phyloP scores from a whole-genome alignment of 2,113 vertebrate species.

The Nothobranchius furzeri region DNA sequence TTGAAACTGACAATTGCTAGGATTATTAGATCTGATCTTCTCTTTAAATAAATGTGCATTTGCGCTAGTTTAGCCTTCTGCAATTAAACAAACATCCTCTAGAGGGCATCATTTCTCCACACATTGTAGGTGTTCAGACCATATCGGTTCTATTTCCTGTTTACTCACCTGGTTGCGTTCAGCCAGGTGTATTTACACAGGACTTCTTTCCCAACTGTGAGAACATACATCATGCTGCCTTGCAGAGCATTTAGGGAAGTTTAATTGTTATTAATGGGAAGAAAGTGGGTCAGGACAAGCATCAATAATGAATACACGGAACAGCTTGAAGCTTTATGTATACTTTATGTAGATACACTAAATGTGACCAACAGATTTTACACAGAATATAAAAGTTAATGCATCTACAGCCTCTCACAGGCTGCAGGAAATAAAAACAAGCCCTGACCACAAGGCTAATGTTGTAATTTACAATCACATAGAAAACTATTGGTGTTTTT shows the following conservation, averaged over 20 bases:
- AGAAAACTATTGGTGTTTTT: conserved; percentile 75
- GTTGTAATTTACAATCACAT: conserved; percentile 79
- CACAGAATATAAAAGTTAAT: conserved; percentile 79
- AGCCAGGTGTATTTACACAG: neutral
- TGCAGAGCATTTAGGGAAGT: conserved; percentile 1
- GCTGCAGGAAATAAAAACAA: conserved; percentile 70
- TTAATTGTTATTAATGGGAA: conserved; percentile 42
- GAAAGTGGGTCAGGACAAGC: conserved; percentile 55
- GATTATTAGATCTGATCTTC: too few species aligned
- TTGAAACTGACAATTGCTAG: too few species aligned
- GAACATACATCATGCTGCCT: neutral
- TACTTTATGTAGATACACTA: conserved; percentile 76
- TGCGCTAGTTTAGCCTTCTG: neutral
- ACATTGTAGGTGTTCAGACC: neutral
- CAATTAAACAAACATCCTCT: neutral
- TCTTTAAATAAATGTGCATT: too few species aligned
- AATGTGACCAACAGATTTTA: conserved; percentile 76
- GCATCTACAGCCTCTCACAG: conserved; percentile 62
- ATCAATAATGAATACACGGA: conserved; percentile 59
- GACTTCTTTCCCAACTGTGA: neutral
- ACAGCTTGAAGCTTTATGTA: conserved; percentile 54
- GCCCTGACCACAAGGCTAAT: conserved; percentile 63
- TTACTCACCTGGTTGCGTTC: neutral
- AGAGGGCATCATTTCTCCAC: conserved; percentile 33
- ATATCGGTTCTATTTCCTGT: conserved; percentile 5